Conservation (phyloP, 2,113 vertebrate species). For the Eonycteris spelaea region DNA sequence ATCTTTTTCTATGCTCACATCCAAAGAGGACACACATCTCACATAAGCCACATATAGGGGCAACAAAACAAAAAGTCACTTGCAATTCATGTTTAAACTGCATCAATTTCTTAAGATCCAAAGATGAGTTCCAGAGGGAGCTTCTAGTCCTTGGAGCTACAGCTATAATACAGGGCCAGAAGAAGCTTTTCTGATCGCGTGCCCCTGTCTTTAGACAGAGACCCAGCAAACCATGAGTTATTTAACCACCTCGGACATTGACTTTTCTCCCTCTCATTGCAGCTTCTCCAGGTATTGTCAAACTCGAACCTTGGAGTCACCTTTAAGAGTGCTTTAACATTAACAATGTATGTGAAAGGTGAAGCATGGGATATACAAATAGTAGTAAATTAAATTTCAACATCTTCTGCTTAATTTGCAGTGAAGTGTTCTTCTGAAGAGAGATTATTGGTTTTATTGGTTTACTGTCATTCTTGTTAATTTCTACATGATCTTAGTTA, state of each 20-base stretch:
- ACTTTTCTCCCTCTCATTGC: not conserved
- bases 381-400: not conserved
- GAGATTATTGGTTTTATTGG: not conserved
- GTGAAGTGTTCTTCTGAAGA: not conserved
- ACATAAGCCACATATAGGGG: not conserved
- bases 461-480: not conserved
- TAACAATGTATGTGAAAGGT: not conserved
- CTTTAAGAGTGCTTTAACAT: not conserved
- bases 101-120: not conserved
- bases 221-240: not conserved
- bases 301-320: not conserved
- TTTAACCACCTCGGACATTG: not conserved
- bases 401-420: not conserved
- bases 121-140: not conserved
- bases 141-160: not conserved
- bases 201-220: too few species aligned
- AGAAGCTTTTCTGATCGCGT: not conserved
- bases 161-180: not conserved
- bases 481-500: not conserved
- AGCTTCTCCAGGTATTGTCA: not conserved
- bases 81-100: not conserved
- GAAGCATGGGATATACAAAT: not conserved
- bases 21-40: not conserved
- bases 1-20: not conserved
- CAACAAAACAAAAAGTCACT: not conserved